Percentiles rank a stretch among this genome's conserved stretches.
These are phyloP conservation scores for Acronicta psi DNA, from an alignment of 2,888 invertebrate genomes.

Conservation along the genomic window DNA sequence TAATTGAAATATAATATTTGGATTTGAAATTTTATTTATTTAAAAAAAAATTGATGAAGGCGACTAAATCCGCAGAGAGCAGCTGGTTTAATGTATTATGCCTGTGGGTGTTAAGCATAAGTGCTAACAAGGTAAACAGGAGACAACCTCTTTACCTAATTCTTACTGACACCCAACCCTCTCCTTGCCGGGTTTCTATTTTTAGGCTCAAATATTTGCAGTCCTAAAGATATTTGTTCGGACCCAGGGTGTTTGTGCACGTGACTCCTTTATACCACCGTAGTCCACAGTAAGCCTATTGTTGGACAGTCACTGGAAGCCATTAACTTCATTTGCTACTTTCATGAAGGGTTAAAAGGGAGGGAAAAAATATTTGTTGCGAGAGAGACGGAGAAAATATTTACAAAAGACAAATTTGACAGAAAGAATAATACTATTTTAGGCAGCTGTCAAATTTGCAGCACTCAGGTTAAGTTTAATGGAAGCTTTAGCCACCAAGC, in stretches of 20 bases:
- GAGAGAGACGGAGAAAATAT: too few species aligned
- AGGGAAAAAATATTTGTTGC: too few species aligned
- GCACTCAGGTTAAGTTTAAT: too few species aligned
- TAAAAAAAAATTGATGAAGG: too few species aligned
- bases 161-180: slow-evolving; percentile 5
- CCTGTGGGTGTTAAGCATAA: neutral
- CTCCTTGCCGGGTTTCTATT: slow-evolving; percentile 8
- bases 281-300: slow-evolving; percentile 1
- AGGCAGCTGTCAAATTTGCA: too few species aligned
- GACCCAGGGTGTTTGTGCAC: slow-evolving; percentile 20
- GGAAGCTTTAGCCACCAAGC: too few species aligned
- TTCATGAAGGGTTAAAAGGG: neutral
- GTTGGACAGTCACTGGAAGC: neutral
- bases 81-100: neutral
- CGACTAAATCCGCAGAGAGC: too few species aligned
- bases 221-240: slow-evolving; percentile 31
- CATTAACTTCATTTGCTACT: neutral
- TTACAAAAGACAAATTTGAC: too few species aligned
- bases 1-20: too few species aligned
- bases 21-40: too few species aligned
- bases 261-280: slow-evolving; percentile 6
- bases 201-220: slow-evolving; percentile 29
- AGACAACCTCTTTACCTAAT: slow-evolving; percentile 11
- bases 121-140: slow-evolving; percentile 11
- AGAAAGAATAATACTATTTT: too few species aligned